Conservation (phyloP, 2,113 vertebrate genomes). For the Leptodactylus fuscus region DNA sequence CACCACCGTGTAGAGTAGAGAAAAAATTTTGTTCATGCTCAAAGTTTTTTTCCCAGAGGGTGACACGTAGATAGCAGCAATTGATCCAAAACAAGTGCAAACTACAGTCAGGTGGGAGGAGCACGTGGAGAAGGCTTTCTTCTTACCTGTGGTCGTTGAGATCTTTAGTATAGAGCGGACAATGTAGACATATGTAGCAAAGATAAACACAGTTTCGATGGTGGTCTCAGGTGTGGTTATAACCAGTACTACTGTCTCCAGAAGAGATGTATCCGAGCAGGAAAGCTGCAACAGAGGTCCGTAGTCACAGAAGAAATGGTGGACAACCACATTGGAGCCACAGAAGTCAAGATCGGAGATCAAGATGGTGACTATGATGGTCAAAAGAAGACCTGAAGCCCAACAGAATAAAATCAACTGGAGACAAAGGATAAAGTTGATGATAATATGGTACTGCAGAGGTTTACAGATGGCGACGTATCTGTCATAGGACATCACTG, state of each 20-base stretch:
- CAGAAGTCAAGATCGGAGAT: conserved; percentile 35
- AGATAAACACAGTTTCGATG: background rate
- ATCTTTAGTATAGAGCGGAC: conserved; percentile 2
- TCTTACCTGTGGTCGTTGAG: background rate
- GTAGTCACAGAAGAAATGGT: conserved; percentile 55
- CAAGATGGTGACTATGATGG: background rate
- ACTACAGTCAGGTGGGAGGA: conserved; percentile 45
- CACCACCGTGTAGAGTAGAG: conserved; percentile 34
- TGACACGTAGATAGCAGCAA: conserved; percentile 24
- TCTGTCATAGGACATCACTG: conserved; percentile 48
- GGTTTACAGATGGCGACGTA: conserved; percentile 29
- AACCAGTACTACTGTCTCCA: background rate
- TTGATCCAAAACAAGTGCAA: conserved; percentile 11
- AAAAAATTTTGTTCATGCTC: background rate
- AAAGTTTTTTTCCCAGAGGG: background rate
- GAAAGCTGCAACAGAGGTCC: conserved; percentile 34
- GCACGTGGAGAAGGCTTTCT: conserved; percentile 50
- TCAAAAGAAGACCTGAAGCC: background rate
- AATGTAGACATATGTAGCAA: conserved; percentile 37
- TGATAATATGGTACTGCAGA: background rate
- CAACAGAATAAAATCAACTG: background rate
- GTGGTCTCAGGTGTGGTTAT: background rate
- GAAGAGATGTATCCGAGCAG: conserved; percentile 1
- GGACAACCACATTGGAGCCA: background rate
- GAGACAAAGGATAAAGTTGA: background rate